A percentile compares a stretch with the other conserved stretches of the same genome.
These are phyloP conservation scores for Caerostris darwini DNA, from an alignment of 1,140 invertebrate species.

Conservation along the genomic window DNA sequence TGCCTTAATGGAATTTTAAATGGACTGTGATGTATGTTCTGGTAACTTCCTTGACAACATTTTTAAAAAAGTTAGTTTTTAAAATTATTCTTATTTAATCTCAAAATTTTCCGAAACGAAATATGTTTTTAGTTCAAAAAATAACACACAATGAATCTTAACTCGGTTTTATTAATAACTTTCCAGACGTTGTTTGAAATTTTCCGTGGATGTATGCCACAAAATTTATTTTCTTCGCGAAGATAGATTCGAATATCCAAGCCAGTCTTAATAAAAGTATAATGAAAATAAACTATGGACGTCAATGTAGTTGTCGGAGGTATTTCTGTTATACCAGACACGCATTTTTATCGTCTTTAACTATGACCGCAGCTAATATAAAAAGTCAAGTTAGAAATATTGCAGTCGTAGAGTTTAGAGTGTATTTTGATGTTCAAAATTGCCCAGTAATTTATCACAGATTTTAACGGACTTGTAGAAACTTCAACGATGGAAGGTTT, in stretches of 20 bases:
- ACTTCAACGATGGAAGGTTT: background rate
- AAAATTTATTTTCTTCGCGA: background rate
- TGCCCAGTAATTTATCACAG: background rate
- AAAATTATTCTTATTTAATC: too few relatives aligned
- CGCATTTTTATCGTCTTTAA: background rate
- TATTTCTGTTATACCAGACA: background rate
- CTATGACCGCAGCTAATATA: background rate
- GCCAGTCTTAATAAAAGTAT: background rate
- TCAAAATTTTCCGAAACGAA: too few relatives aligned
- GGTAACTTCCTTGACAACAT: too few relatives aligned
- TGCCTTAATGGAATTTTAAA: too few relatives aligned
- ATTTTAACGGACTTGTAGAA: background rate
- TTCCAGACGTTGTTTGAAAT: background rate
- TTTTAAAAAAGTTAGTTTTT: too few relatives aligned
- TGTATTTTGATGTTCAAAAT: conserved; percentile 5
- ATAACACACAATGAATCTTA: too few relatives aligned
- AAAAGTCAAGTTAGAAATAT: background rate
- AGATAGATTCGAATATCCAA: background rate
- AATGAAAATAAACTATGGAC: background rate
- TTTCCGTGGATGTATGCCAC: background rate
- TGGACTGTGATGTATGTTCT: too few relatives aligned
- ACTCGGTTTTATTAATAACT: background rate
- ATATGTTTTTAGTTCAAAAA: too few relatives aligned
- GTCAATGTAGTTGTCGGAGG: background rate
- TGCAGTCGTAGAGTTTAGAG: background rate